Evolutionary conservation across 2,797 vertebrate genomes (phyloP), one percentile per base, ranked within the genome.

Genomic region (Decapterus maruadsi): DNA sequence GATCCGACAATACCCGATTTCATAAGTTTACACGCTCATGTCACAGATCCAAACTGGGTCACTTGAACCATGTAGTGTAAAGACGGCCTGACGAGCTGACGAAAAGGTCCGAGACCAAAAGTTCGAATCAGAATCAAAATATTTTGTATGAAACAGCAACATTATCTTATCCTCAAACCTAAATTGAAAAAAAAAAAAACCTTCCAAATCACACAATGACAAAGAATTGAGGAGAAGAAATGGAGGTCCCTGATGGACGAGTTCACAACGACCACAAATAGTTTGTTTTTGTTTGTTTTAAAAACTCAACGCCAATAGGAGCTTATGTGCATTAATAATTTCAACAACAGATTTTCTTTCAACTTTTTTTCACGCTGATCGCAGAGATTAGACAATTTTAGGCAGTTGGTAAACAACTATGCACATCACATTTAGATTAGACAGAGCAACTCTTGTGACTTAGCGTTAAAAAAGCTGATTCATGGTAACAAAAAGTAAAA

Each of bases 321-420:
- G 31, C 59, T 76, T 53, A 20, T 42, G 31, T 75, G 78, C 16
- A 60, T 51, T 34, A 34, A 40, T 29, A 56, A 81, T 86, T 86
- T 82, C 51, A 55, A 61, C 58, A 70, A 54, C 50, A 16, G 51
- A 75, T 79, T 77, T 78, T 26, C 68, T 7, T 11, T 58, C 34
- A 65, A 38, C 22, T 50, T 87, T 89, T 77, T 68, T 42, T 78
- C 45, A 88, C 84, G 88, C 91, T 93, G 90, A 91, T 91, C 73
- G 74, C 84, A 90, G 87, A 83, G 48, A 66, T 83, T 85, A 84
- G 91, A 94, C 87, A 76, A 93, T 95, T 94, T 95, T 92, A 93
- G 93, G 94, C 94, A 94, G 93, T 94, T 95, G 92, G 91, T 78
- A 83, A 86, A 93, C 86, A 91, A 80, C 89, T 88, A 82, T 85